Conservation (phyloP, 2,113 vertebrate species). For the Otus sunia region DNA sequence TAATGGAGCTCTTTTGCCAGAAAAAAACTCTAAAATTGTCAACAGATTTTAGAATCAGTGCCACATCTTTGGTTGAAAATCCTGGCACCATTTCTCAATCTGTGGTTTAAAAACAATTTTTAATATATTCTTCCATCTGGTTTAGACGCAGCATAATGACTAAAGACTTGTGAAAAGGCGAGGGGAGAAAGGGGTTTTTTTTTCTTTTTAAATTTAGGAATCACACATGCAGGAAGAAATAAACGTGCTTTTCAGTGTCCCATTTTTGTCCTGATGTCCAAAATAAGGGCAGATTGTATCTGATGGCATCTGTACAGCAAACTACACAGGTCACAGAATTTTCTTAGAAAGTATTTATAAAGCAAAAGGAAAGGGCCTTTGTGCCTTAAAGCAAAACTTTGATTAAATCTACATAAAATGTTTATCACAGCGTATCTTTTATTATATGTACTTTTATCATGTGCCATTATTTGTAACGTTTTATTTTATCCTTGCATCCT, state of each 20-base stretch:
- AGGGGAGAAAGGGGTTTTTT: background rate
- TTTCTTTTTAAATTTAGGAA: background rate
- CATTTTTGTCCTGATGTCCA: background rate
- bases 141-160: background rate
- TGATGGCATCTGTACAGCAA: background rate
- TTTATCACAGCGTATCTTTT: background rate
- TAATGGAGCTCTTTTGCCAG: background rate
- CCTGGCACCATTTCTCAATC: conserved; percentile 26
- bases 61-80: conserved; percentile 51
- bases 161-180: background rate
- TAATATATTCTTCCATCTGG: conserved; percentile 53
- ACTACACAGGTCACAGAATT: background rate
- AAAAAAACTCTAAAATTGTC: conserved; percentile 48
- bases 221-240: background rate
- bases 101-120: conserved; percentile 55
- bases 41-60: conserved; percentile 50
- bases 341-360: conserved; percentile 31
- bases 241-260: background rate
- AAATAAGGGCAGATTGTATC: background rate
- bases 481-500: conserved; percentile 8
- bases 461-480: conserved; percentile 29
- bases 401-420: conserved; percentile 24
- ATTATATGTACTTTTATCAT: conserved; percentile 9
- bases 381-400: conserved; percentile 3
- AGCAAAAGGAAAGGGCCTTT: conserved; percentile 5